These are phyloP conservation scores for Aethes cnicana DNA, from an alignment of 2,888 invertebrate genomes.

Conservation along the genomic window DNA sequence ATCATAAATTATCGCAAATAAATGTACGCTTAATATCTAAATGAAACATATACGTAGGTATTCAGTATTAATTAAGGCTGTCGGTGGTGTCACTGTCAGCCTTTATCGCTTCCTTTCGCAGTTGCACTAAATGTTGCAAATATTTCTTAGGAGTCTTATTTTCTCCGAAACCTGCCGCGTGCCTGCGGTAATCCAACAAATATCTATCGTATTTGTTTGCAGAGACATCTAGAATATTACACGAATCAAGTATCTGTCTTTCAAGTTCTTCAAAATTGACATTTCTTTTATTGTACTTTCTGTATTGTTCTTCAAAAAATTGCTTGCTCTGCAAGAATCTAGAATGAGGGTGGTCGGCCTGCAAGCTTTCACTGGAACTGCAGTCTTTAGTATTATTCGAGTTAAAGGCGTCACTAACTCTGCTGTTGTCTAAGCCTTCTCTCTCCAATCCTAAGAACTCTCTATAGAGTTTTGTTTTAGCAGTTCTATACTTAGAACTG, in stretches of 20 bases:
- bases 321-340: conserved; percentile 40
- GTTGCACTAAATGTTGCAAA: conserved; percentile 79
- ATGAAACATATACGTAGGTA: neutral
- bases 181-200: conserved; percentile 43
- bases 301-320: conserved; percentile 43
- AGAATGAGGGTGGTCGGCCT: conserved; percentile 34
- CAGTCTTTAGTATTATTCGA: conserved; percentile 35
- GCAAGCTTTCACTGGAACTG: conserved; percentile 43
- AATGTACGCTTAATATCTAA: too few relatives aligned
- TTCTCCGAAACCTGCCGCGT: conserved; percentile 23
- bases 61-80: conserved; percentile 35
- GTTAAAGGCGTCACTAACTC: neutral
- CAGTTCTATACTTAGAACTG: conserved; percentile 45
- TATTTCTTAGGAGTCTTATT: conserved; percentile 78
- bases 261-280: conserved; percentile 49
- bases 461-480: conserved; percentile 48
- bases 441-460: conserved; percentile 51
- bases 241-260: conserved; percentile 57
- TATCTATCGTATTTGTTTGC: conserved; percentile 60
- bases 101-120: conserved; percentile 80
- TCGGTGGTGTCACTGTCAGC: conserved; percentile 68
- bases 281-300: conserved; percentile 31
- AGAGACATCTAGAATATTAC: conserved; percentile 56
- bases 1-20: too few relatives aligned
- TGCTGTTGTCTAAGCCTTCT: conserved; percentile 21